phyloP scores from a whole-genome alignment of 1,140 invertebrate species.

The Galendromus occidentalis region DNA sequence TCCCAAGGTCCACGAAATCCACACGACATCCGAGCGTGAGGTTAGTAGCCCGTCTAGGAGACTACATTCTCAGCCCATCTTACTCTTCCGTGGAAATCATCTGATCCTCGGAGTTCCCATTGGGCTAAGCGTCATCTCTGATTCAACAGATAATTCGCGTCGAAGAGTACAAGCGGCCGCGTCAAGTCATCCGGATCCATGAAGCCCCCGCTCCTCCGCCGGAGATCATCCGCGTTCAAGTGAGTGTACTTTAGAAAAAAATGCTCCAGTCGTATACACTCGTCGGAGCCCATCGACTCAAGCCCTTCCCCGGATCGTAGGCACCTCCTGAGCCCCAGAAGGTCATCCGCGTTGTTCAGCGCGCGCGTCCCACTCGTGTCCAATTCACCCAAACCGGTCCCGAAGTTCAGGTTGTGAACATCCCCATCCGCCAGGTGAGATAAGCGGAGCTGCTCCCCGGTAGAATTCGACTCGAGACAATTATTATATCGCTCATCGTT shows the following conservation, averaged over 20 bases:
- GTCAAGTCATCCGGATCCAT: not conserved
- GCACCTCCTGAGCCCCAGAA: not conserved
- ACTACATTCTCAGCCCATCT: too few relatives aligned
- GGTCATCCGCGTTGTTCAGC: conserved; percentile 1
- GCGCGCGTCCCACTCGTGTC: not conserved
- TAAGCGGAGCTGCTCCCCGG: too few relatives aligned
- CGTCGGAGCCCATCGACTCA: too few relatives aligned
- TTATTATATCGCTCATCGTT: too few relatives aligned
- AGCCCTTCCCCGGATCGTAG: not conserved
- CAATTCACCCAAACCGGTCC: not conserved
- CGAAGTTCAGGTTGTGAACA: conserved; percentile 5
- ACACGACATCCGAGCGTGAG: conserved; percentile 1
- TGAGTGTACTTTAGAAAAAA: not conserved
- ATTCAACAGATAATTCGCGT: not conserved
- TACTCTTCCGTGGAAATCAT: too few relatives aligned
- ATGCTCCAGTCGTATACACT: too few relatives aligned
- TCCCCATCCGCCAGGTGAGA: not conserved
- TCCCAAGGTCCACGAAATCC: conserved; percentile 9
- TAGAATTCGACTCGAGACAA: too few relatives aligned
- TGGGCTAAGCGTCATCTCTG: too few relatives aligned
- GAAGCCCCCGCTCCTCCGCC: not conserved
- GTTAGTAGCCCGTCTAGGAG: too few relatives aligned
- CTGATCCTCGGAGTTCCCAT: too few relatives aligned
- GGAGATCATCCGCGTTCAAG: conserved; percentile 1
- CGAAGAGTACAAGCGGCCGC: not conserved